These are phyloP conservation scores for Enteromius unitaeniatus DNA, from an alignment of 2,797 vertebrate genomes.

Conservation along the genomic window DNA sequence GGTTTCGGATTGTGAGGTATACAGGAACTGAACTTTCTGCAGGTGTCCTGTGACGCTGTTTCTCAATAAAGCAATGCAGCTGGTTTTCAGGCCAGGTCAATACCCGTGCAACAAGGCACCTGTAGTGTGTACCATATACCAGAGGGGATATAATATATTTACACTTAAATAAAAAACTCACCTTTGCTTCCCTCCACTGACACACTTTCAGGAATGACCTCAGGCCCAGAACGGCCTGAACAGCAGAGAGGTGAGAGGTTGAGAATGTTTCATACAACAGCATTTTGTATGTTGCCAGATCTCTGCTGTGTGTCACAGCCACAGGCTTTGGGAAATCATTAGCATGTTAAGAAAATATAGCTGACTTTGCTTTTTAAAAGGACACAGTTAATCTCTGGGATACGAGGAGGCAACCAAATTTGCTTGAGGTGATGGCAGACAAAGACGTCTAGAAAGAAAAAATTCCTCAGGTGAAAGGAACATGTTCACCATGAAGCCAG, in stretches of 20 bases:
- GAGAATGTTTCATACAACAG: constrained; percentile 31
- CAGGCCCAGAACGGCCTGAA: neutral
- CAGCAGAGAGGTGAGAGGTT: constrained; percentile 54
- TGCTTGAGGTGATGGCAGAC: neutral
- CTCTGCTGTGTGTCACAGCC: constrained; percentile 40
- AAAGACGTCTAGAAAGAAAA: constrained; percentile 24
- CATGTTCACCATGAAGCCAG: constrained; percentile 38
- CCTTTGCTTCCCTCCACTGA: constrained; percentile 15
- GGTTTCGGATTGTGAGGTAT: constrained; percentile 3
- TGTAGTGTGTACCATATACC: constrained; percentile 15
- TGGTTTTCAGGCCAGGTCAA: constrained; percentile 6
- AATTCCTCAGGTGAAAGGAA: constrained; percentile 18
- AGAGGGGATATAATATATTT: constrained; percentile 6
- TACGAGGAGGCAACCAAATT: constrained; percentile 43
- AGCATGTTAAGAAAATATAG: constrained; percentile 68
- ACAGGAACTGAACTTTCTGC: constrained; percentile 20
- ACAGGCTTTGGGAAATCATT: constrained; percentile 68
- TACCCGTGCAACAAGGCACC: neutral
- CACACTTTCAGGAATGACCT: constrained; percentile 35
- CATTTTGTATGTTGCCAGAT: constrained; percentile 38
- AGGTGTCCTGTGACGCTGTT: constrained; percentile 24
- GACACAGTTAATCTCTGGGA: constrained; percentile 37
- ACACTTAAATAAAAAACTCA: neutral
- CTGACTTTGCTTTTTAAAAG: constrained; percentile 59
- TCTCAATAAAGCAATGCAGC: constrained; percentile 23